Evolutionary conservation across 2,797 vertebrate genomes (phyloP), one percentile per base, ranked within the genome.

Genomic region (Sebastiscus tertius): DNA sequence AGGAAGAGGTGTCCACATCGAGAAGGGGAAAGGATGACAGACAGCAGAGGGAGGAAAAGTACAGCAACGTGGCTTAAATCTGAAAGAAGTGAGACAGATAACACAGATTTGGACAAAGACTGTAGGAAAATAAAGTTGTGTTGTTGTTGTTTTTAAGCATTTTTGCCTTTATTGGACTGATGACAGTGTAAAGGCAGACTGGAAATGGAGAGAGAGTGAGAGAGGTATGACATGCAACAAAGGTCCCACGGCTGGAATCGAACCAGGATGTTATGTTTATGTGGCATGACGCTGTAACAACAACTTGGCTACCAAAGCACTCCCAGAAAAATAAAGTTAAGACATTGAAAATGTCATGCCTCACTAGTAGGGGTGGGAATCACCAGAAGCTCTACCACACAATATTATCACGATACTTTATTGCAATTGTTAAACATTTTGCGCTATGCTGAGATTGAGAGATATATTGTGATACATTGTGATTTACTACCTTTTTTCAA

Each of bases 1-100:
- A 81, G 79, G 65, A 75, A 82, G 64, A 80, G 54, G 52, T 60
- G 70, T 75, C 54, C 46, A 73, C n/a, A 29, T n/a, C 71, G 73
- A 81, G 71, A 69, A 70, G 63, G 52, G 61, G 56, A 77, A 49
- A 52, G 24, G 29, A 73, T 64, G 55, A 80, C 59, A 75, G 60
- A 81, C 61, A 83, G 82, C 24, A 75, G 58, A 24, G 54, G 27
- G 61, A 2, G 18, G 46, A 49, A 24, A 77, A 59, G 16, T 60
- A 76, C 34, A 46, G 16, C 18, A 63, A 42, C 14, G 56, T 49
- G 26, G 5, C 6, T 74, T 49, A 33, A 80, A 4, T 74, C 3
- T 1, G 26, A 42, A 34, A 46, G 27, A 52, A 63, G 66, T 31
- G 42, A 64, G 2, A 54, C 20, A 2, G 8, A 56, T 12, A 55